Evolutionary conservation across 2,888 invertebrate genomes (phyloP).

Genomic region (Xestoiulus laeticollis): DNA sequence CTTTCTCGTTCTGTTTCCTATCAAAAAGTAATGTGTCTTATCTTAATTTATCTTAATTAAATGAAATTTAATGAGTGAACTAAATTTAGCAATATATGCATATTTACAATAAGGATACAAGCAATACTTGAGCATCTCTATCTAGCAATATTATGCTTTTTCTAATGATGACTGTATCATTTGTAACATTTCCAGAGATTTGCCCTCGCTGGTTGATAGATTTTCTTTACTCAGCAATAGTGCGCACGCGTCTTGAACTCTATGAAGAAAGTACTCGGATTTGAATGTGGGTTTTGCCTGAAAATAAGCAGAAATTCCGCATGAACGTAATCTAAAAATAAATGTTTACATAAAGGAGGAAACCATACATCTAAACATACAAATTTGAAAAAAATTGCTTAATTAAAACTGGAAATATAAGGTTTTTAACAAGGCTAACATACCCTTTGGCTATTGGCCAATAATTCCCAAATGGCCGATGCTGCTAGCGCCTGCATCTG

Average conservation of each 20-base stretch:
- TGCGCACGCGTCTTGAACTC: neutral
- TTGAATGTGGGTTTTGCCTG: conserved; percentile 39
- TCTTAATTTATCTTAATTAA: neutral
- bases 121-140: neutral
- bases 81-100: neutral
- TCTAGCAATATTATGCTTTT: neutral
- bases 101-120: neutral
- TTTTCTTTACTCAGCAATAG: neutral
- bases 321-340: neutral
- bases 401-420: neutral
- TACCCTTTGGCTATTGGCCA: conserved; percentile 49
- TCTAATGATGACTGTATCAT: neutral
- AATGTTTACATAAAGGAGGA: neutral
- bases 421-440: neutral
- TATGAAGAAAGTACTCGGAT: neutral
- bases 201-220: neutral
- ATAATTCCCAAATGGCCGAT: conserved; percentile 43
- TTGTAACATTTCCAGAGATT: neutral
- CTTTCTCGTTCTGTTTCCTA: neutral
- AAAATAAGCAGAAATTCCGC: neutral
- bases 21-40: neutral
- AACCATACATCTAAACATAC: neutral
- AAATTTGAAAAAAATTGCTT: neutral
- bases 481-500: conserved; percentile 31
- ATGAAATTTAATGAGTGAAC: neutral